These are phyloP conservation scores for Brachirus orientalis DNA, from an alignment of 2,113 vertebrate genomes.

Conservation along the genomic window DNA sequence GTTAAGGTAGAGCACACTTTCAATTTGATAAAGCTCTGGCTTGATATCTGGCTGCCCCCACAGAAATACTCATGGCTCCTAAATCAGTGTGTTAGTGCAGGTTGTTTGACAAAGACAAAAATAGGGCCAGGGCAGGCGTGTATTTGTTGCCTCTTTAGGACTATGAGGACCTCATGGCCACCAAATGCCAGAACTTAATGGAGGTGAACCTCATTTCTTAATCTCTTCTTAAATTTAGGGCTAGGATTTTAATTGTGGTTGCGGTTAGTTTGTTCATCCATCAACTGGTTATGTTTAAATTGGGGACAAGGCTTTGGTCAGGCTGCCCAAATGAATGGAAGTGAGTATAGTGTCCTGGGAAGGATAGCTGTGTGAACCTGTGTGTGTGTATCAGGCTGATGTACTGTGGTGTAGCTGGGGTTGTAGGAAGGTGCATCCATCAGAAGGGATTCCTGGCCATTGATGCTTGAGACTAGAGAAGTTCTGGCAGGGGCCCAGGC, in stretches of 20 bases:
- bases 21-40: constrained; percentile 45
- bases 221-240: too few relatives aligned
- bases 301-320: too few relatives aligned
- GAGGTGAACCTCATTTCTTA: too few relatives aligned
- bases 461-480: constrained; percentile 50
- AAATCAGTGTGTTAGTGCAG: constrained; percentile 23
- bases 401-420: constrained; percentile 1
- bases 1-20: constrained; percentile 19
- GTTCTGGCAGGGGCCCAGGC: constrained; percentile 65
- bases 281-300: too few relatives aligned
- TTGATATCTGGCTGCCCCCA: constrained; percentile 38
- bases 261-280: too few relatives aligned
- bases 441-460: constrained; percentile 53
- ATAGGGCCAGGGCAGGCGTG: neutral
- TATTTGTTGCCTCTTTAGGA: too few relatives aligned
- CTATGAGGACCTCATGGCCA: too few relatives aligned
- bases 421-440: constrained; percentile 36
- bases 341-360: too few relatives aligned
- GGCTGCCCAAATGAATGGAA: too few relatives aligned
- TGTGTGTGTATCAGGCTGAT: constrained; percentile 4
- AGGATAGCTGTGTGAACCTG: too few relatives aligned
- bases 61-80: constrained; percentile 25
- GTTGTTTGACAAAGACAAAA: constrained; percentile 53
- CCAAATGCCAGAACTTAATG: too few relatives aligned
- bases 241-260: too few relatives aligned